Evolutionary conservation across 2,888 invertebrate genomes (phyloP), one percentile per base, ranked within the genome.

Genomic region (Chalcosyrphus nemorum): DNA sequence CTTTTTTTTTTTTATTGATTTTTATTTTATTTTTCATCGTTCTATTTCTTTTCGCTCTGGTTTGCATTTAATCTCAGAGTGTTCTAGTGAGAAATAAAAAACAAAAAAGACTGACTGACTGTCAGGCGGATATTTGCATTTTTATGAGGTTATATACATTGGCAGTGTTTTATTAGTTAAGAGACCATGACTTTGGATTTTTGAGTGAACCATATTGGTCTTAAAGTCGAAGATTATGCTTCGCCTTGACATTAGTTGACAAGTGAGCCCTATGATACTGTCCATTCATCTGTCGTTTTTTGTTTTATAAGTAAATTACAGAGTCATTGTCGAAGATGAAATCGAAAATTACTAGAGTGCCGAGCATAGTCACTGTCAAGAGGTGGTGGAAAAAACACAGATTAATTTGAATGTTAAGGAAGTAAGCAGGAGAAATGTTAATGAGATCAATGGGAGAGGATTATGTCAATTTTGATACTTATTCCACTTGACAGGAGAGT

Each of bases 121-220:
- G 32, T 32, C 13, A 15, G 13, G 32, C 7, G 32, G 54, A 32
- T 54, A 54, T 54, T 54, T 32, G 32, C 54, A 54, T 54, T 54
- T 54, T 54, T 54, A 54, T 54, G 54, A 32, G 29, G 4, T 29
- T 29, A n/a, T 6, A n/a, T 6, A 27, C 7, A 52, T 29, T 52
- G 52, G 52, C 7, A 54, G 54, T 17, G 17, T n/a, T 13, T n/a
- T 52, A 7, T 27, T 24, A 5, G n/a, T 13, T 38, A n/a, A n/a
- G n/a, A n/a, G n/a, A n/a, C n/a, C 6, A 13, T 38, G 38, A 38
- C 11, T 38, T 38, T 38, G 4, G n/a, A 0, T 1, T 13, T 38
- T 13, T 38, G n/a, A 13, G 13, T 13, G 38, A 38, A 38, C 4
- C 38, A 2, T 13, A 38, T 38, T 38, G 13, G n/a, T 5, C n/a